Conservation (phyloP, 2,113 vertebrate genomes). For the Spermophilus dauricus region DNA sequence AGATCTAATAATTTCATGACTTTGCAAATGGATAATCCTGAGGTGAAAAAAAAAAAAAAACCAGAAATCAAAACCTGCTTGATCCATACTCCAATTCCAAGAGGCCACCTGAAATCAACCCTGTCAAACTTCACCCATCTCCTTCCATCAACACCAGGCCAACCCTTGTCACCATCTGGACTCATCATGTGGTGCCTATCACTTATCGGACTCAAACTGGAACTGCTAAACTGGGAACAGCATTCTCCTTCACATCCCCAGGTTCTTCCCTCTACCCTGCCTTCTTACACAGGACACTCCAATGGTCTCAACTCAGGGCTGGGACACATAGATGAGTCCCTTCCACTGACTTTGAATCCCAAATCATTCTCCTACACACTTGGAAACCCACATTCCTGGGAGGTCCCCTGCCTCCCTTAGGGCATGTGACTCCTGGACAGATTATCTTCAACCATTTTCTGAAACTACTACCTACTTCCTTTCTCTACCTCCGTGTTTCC, state of each 20-base stretch:
- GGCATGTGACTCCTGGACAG: neutral
- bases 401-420: neutral
- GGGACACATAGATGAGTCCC: neutral
- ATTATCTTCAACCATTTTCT: neutral
- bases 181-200: too few relatives aligned
- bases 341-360: neutral
- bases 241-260: neutral
- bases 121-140: neutral
- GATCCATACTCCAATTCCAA: neutral
- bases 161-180: neutral
- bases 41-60: neutral
- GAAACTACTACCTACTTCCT: neutral
- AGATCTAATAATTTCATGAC: neutral
- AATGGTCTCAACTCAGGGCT: neutral
- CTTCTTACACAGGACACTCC: too few relatives aligned
- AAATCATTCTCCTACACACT: neutral
- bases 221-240: neutral
- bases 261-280: neutral
- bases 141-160: neutral
- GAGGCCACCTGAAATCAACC: neutral
- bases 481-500: neutral
- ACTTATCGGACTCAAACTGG: neutral
- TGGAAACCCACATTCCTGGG: neutral
- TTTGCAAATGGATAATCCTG: neutral
- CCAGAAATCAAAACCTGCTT: too few relatives aligned